Evolutionary conservation across 2,113 vertebrate species (phyloP), one percentile per base, ranked within the genome.

Genomic region (Parotia lawesii): DNA sequence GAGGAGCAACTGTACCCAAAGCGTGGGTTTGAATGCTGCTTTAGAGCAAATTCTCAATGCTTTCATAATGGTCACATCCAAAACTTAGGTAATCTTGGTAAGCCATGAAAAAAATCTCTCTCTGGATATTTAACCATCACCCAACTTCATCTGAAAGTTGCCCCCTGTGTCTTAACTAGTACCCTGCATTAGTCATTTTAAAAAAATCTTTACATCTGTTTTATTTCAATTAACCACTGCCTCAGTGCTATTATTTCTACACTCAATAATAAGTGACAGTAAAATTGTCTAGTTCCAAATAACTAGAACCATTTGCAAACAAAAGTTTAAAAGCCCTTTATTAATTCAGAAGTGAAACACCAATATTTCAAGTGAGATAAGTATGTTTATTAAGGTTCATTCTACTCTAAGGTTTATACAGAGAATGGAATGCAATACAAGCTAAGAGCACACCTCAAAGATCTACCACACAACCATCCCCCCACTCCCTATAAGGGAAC

Each of bases 401-500:
- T 91, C 96, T 96, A 97, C 89, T 94, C 94, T 96, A 96, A 60
- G 58, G 90, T 96, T 91, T 93, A 96, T 96, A 97, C 96, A 97
- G 95, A 97, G 91, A 96, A 96, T 93, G 95, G 96, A 96, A 96
- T 95, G 93, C 94, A 97, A 94, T 97, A 97, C 94, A 96, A 97
- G 93, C 95, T 92, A 96, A 81, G 94, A 95, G 91, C 93, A 97
- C 91, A 95, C 91, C 94, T 93, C 90, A 95, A 91, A 89, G 90
- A 90, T 73, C 95, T 96, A 96, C 91, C 94, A 93, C 95, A 96
- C 93, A 79, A 86, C 87, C 96, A 96, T 84, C 93, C 65, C 65
- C 95, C 75, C 95, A 95, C 93, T 94, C 94, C 93, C 96, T 97
- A 95, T 94, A 89, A 96, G 94, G 95, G 95, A 97, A 96, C 89